A percentile compares a stretch with the other conserved stretches of the same genome.
Conservation (phyloP, 2,797 vertebrate species). For the Lagocephalus sceleratus region DNA sequence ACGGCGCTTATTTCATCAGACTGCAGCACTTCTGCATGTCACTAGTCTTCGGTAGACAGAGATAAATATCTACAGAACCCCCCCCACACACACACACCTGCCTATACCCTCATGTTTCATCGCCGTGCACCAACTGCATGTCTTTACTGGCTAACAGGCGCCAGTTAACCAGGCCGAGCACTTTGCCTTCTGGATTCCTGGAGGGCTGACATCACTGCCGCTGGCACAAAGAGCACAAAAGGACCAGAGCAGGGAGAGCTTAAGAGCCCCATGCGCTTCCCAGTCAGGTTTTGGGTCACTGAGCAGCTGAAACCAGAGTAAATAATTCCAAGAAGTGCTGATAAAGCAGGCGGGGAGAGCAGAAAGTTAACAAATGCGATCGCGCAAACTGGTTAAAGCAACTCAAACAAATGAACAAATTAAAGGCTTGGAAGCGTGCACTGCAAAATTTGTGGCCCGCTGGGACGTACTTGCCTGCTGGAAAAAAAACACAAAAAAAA, state of each 20-base stretch:
- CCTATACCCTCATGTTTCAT: slow-evolving; percentile 77
- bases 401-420: slow-evolving; percentile 21
- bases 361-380: slow-evolving; percentile 4
- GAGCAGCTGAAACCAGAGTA: slow-evolving; percentile 19
- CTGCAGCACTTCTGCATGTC: slow-evolving; percentile 80
- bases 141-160: slow-evolving; percentile 21
- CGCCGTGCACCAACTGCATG: slow-evolving; percentile 47
- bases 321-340: slow-evolving; percentile 22
- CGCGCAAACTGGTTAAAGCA: slow-evolving; percentile 18
- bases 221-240: slow-evolving; percentile 26
- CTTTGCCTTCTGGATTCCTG: slow-evolving; percentile 18
- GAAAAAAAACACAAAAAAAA: slow-evolving; percentile 5
- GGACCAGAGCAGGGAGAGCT: neutral
- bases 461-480: slow-evolving; percentile 7
- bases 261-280: neutral
- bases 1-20: slow-evolving; percentile 83
- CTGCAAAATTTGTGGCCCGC: slow-evolving; percentile 30
- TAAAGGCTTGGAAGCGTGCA: slow-evolving; percentile 16
- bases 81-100: slow-evolving; percentile 71
- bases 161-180: neutral
- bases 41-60: slow-evolving; percentile 78
- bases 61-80: slow-evolving; percentile 72
- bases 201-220: slow-evolving; percentile 6
- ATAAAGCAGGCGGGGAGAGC: slow-evolving; percentile 16
- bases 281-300: slow-evolving; percentile 13